These are phyloP conservation scores for Stegodyphus mimosarum DNA, from an alignment of 1,140 invertebrate genomes.

Conservation along the genomic window DNA sequence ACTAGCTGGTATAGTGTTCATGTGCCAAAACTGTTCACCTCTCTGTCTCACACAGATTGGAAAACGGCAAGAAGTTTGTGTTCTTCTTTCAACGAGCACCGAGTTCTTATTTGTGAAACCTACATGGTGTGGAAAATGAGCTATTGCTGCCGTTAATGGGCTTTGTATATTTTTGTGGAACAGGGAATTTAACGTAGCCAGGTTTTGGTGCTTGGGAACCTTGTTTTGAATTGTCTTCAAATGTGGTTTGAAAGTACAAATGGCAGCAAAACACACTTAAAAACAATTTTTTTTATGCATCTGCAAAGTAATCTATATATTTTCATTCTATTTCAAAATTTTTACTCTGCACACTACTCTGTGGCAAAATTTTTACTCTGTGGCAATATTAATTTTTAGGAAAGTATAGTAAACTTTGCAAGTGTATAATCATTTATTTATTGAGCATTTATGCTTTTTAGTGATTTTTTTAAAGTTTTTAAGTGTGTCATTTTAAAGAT, in stretches of 20 bases:
- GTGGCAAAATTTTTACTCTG: constrained; percentile 8
- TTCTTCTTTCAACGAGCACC: constrained; percentile 12
- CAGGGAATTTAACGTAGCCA: constrained; percentile 51
- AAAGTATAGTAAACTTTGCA: constrained; percentile 15
- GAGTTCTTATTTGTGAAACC: constrained; percentile 15
- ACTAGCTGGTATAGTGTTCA: constrained; percentile 61
- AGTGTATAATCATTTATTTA: neutral
- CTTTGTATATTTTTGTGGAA: constrained; percentile 50
- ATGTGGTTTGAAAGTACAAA: constrained; percentile 39
- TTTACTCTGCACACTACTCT: neutral
- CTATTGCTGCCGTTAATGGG: constrained; percentile 45
- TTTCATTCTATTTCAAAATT: neutral
- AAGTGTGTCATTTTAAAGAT: neutral
- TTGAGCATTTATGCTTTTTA: neutral
- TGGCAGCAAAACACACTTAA: neutral
- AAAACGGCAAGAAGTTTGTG: constrained; percentile 17
- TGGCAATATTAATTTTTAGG: constrained; percentile 5
- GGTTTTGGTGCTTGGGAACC: constrained; percentile 41
- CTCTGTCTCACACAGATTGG: neutral
- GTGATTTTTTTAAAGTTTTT: neutral
- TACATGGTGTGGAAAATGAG: constrained; percentile 37
- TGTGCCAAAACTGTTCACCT: constrained; percentile 51
- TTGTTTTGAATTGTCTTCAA: constrained; percentile 32
- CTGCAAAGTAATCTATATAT: neutral
- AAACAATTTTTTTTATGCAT: constrained; percentile 3